Evolutionary conservation across 2,113 vertebrate genomes (phyloP).

Genomic region (Manacus vitellinus): DNA sequence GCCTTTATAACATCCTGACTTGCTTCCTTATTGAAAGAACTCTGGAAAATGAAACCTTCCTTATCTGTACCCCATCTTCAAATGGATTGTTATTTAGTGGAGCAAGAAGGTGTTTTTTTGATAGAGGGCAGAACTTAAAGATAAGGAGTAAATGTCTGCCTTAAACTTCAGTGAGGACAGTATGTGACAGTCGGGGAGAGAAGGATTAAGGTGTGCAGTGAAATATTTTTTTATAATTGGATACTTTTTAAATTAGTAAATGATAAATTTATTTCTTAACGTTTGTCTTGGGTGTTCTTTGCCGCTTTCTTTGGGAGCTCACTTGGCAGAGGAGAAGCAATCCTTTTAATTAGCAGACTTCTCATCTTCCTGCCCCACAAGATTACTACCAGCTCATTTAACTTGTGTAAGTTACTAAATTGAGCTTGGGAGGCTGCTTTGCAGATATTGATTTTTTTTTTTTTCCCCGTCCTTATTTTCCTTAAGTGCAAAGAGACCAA

Average conservation of each 20-base stretch:
- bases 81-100: background rate
- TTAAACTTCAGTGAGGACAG: background rate
- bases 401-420: background rate
- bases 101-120: background rate
- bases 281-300: background rate
- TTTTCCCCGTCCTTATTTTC: background rate
- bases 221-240: background rate
- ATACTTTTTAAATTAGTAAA: background rate
- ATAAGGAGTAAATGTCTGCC: background rate
- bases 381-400: background rate
- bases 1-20: background rate
- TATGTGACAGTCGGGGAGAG: background rate
- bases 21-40: background rate
- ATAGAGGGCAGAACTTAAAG: background rate
- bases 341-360: background rate
- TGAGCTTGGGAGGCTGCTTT: background rate
- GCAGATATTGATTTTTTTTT: background rate
- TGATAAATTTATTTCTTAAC: background rate
- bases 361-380: background rate
- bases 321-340: background rate
- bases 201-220: background rate
- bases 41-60: background rate
- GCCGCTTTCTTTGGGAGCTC: background rate
- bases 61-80: background rate
- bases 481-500: background rate